Evolutionary conservation across 2,113 vertebrate genomes (phyloP), one percentile per base, ranked within the genome.

Genomic region (Engraulis encrasicolus): DNA sequence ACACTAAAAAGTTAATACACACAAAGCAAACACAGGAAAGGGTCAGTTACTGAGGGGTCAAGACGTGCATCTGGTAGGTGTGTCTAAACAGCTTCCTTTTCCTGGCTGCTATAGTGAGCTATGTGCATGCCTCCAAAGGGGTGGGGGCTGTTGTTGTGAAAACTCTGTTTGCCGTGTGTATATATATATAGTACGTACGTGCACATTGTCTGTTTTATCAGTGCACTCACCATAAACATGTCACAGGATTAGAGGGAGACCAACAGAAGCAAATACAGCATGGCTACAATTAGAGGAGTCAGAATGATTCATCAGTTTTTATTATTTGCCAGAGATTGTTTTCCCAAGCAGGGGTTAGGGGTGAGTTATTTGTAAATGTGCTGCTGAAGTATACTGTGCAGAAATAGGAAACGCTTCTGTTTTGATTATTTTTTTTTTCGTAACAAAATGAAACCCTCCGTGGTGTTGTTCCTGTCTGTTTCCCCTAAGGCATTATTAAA

Each of bases 1-100:
- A 74, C 66, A 74, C 66, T 36, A 74, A 34, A 74, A 31, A 74
- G 27, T 15, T n/a, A 34, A 15, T 14, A 31, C 11, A 34, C 23
- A 74, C 12, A 34, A n/a, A 3, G 20, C 50, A 31, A 20, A 71
- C 78, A 80, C 83, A 80, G 27, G 40, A 81, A 84, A 18, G 19
- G 34, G 3, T 2, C 66, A 15, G 27, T 74, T 74, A 34, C 23
- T n/a, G 4, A 11, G n/a, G n/a, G n/a, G 7, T 34, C 6, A 71
- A 36, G 66, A 34, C 7, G 34, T 74, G 34, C 34, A 34, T 74
- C 66, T 74, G 17, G 23, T 36, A 74, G 66, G 66, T 74, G 66
- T 27, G 58, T 31, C 66, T 19, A 11, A 17, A 17, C 23, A 34
- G 66, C 11, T 74, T 74, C 66, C 66, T 34, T 71, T 71, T 71